Percentiles rank a stretch among this genome's conserved stretches.
Evolutionary conservation across 2,888 invertebrate genomes (phyloP).

Genomic region (Macrosiphum euphorbiae): DNA sequence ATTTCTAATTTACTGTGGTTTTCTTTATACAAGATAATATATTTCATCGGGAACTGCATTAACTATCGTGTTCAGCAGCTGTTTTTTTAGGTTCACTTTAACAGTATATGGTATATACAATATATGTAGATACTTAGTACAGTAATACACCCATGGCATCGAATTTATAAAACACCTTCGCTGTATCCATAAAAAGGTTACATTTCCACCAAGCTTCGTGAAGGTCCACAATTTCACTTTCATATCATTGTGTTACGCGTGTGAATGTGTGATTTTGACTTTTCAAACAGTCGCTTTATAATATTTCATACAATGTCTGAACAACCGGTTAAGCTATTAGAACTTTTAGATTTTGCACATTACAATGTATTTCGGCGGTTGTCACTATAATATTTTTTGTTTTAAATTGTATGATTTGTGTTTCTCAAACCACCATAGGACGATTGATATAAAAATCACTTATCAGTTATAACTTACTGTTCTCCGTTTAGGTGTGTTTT

Average conservation of each 20-base stretch:
- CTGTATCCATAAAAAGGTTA: neutral
- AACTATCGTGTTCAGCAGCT: neutral
- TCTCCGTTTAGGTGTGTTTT: neutral
- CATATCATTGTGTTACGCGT: neutral
- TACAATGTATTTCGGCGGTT: neutral
- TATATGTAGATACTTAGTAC: neutral
- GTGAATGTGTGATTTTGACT: neutral
- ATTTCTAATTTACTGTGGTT: neutral
- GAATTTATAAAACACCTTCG: neutral
- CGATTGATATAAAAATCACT: neutral
- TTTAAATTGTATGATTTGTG: neutral
- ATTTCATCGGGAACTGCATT: neutral
- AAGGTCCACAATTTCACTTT: neutral
- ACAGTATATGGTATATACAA: neutral
- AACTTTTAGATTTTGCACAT: neutral
- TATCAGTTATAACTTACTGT: neutral
- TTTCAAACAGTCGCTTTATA: neutral
- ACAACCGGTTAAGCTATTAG: neutral
- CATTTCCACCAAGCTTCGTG: neutral
- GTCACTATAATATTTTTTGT: neutral
- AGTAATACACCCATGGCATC: neutral
- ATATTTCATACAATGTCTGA: neutral
- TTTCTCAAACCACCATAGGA: neutral
- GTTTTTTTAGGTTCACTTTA: neutral
- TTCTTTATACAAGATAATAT: neutral